phyloP scores from a whole-genome alignment of 2,888 invertebrate genomes.

The Erpobdella octoculata region DNA sequence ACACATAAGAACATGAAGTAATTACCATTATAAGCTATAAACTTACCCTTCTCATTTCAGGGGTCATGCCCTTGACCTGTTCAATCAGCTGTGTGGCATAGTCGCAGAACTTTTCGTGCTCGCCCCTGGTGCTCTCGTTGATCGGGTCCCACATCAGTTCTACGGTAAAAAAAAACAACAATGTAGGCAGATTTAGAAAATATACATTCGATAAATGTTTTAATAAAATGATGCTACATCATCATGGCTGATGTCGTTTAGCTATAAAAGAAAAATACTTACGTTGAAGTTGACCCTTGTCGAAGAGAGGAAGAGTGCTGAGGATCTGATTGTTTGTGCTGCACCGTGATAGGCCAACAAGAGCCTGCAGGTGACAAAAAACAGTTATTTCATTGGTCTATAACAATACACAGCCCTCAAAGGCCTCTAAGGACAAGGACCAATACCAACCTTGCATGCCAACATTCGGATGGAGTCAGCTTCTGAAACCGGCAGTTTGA shows the following conservation, averaged over 20 bases:
- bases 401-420: too few relatives aligned
- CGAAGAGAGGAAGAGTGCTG: conserved; percentile 82
- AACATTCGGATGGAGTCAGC: conserved; percentile 87
- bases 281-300: conserved; percentile 79
- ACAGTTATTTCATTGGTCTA: background rate
- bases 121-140: conserved; percentile 85
- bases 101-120: conserved; percentile 89
- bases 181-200: background rate
- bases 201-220: background rate
- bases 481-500: conserved; percentile 89
- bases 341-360: conserved; percentile 74
- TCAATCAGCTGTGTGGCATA: conserved; percentile 83
- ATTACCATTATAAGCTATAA: too few relatives aligned
- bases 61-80: conserved; percentile 76
- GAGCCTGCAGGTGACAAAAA: conserved; percentile 29
- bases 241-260: background rate
- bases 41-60: conserved; percentile 72
- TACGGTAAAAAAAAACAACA: too few relatives aligned
- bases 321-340: conserved; percentile 86
- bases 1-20: too few relatives aligned
- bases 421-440: too few relatives aligned
- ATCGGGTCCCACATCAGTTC: conserved; percentile 91
- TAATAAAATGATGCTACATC: background rate
- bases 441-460: conserved; percentile 63
- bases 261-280: conserved; percentile 41